phyloP scores from a whole-genome alignment of 2,888 invertebrate species.

The Capitulum mitella region DNA sequence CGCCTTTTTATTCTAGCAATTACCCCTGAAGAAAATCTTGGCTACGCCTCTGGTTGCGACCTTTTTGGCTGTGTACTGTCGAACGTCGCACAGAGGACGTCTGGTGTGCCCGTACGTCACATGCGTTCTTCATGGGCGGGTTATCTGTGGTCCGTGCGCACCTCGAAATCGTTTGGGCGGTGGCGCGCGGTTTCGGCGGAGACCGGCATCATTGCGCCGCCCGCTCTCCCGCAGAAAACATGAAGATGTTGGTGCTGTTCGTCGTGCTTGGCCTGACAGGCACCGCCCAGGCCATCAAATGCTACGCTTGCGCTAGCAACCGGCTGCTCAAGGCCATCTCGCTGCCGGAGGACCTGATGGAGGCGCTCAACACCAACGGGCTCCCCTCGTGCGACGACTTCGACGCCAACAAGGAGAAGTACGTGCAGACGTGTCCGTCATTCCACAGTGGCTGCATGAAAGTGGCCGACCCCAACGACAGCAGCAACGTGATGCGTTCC shows the following conservation, averaged over 20 bases:
- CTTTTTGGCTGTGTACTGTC: too few relatives aligned
- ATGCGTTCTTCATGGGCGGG: too few relatives aligned
- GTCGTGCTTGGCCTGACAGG: not conserved
- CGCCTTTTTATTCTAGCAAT: too few relatives aligned
- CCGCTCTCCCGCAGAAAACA: not conserved
- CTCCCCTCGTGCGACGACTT: not conserved
- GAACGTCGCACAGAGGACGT: too few relatives aligned
- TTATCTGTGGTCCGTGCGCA: not conserved
- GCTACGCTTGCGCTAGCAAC: not conserved
- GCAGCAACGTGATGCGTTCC: not conserved
- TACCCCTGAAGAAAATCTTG: too few relatives aligned
- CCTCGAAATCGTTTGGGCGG: not conserved
- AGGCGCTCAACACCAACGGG: not conserved
- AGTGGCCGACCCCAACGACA: not conserved
- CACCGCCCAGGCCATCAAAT: slow-evolving; percentile 4
- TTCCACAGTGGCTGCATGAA: not conserved
- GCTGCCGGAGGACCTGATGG: not conserved
- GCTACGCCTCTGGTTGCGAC: too few relatives aligned
- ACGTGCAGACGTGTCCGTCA: not conserved
- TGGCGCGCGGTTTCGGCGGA: not conserved
- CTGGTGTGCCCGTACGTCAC: too few relatives aligned
- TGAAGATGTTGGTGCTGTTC: not conserved
- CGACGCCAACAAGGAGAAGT: not conserved
- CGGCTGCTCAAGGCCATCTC: not conserved
- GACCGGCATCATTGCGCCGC: not conserved